Evolutionary conservation across 2,113 vertebrate species (phyloP), one percentile per base, ranked within the genome.

Genomic region (Leptodactylus fuscus): DNA sequence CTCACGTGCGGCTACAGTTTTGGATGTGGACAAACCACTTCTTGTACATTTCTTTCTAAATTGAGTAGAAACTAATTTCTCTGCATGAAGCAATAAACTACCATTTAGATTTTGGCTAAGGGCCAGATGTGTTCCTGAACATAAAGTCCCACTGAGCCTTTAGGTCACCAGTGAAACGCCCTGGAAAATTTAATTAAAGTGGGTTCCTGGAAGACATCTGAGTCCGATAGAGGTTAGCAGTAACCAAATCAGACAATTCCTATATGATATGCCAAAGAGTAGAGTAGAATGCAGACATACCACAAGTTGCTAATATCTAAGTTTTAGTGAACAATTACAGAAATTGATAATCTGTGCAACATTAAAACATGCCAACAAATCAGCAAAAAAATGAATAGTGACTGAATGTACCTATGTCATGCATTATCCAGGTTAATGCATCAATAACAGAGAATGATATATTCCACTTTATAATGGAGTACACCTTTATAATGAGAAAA

Each of bases 31-130:
- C 67, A 74, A 58, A 74, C 69, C 67, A 60, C 51, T 74, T 83
- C 6, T 88, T 89, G 74, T 87, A 20, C 74, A 88, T 88, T 89
- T 36, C 44, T 88, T 49, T 89, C 90, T 87, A 91, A 93, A 91
- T 83, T 91, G 82, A 89, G 77, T n/a, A 90, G 84, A 90, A 92
- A 89, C 73, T 85, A 88, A 87, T 91, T 91, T 90, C 85, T 90
- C 48, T 90, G 77, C 81, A 27, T 73, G 27, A 91, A 90, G 76
- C 36, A 93, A 92, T 90, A 91, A 92, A 91, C 90, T 27, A 75
- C 88, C 67, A 69, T 86, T 83, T 70, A 82, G 13, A 82, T 87
- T 11, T 71, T 0, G 81, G 88, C 88, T 46, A 0, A 2, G 49
- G 80, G 85, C 87, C 86, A 92, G 77, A 60, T 85, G 73, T 88